phyloP scores from a whole-genome alignment of 2,888 invertebrate genomes.

The Callyntrura sp. region DNA sequence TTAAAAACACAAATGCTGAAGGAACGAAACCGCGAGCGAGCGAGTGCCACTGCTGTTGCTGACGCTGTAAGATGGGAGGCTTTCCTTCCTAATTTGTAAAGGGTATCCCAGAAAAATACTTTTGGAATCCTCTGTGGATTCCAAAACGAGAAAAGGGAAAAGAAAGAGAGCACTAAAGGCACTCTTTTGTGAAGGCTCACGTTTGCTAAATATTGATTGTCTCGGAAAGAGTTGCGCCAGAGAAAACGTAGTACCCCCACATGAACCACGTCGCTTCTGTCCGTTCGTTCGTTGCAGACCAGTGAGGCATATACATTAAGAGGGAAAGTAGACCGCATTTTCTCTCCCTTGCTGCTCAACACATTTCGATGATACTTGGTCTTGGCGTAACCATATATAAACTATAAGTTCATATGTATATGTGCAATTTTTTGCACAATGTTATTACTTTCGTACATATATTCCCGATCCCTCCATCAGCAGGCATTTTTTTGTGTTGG shows the following conservation, averaged over 20 bases:
- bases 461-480: too few relatives aligned
- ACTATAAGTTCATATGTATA: too few relatives aligned
- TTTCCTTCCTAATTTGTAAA: conserved; percentile 60
- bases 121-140: conserved; percentile 27
- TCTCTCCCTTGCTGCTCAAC: neutral
- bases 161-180: conserved; percentile 19
- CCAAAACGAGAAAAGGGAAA: conserved; percentile 15
- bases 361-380: neutral
- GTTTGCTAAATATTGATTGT: conserved; percentile 78
- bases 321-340: conserved; percentile 12
- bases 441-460: neutral
- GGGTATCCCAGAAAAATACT: conserved; percentile 55
- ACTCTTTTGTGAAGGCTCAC: conserved; percentile 8
- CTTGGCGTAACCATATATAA: too few relatives aligned
- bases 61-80: conserved; percentile 29
- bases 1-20: too few relatives aligned
- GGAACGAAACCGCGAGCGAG: too few relatives aligned
- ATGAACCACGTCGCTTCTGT: neutral
- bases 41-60: conserved; percentile 12
- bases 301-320: conserved; percentile 10
- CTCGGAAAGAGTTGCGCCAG: conserved; percentile 78
- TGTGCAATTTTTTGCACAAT: conserved; percentile 1
- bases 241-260: neutral
- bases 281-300: conserved; percentile 16
- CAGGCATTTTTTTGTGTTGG: too few relatives aligned